Percentiles rank a stretch among this genome's conserved stretches.
Evolutionary conservation across 2,888 invertebrate genomes (phyloP).

Genomic region (Morpho deidamia): DNA sequence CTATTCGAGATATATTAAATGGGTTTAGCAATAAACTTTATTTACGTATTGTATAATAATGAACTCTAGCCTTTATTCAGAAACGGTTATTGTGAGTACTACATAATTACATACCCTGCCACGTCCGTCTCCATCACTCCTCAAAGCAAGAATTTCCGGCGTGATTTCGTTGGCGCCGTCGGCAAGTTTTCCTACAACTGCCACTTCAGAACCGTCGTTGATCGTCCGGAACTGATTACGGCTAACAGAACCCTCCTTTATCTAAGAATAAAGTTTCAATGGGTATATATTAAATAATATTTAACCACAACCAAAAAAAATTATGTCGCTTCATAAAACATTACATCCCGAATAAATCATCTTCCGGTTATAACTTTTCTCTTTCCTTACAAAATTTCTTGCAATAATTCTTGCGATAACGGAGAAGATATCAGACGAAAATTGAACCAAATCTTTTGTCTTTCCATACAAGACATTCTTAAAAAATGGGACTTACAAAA

Average conservation of each 20-base stretch:
- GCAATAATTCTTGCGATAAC: no score
- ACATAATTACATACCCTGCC: slow-evolving; percentile 36
- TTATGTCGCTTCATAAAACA: background rate
- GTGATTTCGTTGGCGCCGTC: background rate
- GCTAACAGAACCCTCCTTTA: background rate
- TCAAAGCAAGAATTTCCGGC: background rate
- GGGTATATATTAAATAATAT: background rate
- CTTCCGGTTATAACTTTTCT: background rate
- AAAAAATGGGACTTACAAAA: no score
- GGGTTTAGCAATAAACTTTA: background rate
- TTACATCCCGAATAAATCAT: background rate
- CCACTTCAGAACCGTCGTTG: background rate
- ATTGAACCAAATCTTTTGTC: no score
- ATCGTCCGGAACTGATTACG: background rate
- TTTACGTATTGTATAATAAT: background rate
- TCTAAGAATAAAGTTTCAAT: background rate
- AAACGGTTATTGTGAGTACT: no score
- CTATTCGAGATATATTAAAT: background rate
- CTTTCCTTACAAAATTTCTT: background rate
- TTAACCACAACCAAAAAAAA: background rate
- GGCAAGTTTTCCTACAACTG: background rate
- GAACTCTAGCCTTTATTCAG: background rate
- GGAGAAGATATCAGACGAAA: no score
- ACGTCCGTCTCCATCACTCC: slow-evolving; percentile 24
- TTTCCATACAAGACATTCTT: no score